Conservation (phyloP, 2,113 vertebrate species). For the Tetrao urogallus region DNA sequence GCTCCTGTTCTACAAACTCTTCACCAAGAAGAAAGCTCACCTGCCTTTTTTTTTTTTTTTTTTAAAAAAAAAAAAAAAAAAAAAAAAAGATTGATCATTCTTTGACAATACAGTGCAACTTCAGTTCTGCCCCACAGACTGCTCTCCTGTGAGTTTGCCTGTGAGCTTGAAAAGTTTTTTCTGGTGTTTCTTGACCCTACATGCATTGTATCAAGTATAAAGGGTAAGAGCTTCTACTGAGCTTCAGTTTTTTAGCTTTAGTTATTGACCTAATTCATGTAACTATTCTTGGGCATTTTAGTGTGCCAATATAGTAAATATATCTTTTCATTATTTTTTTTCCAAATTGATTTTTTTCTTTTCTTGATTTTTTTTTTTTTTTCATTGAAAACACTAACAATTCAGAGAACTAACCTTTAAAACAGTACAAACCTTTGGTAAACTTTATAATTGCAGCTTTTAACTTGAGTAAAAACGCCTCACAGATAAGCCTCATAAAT, state of each 20-base stretch:
- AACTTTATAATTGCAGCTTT: neutral
- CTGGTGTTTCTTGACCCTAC: neutral
- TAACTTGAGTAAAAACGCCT: neutral
- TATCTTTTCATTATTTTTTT: neutral
- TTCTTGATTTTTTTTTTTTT: neutral
- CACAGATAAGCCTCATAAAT: neutral
- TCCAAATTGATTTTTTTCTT: neutral
- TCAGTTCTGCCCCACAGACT: neutral
- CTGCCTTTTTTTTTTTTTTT: neutral
- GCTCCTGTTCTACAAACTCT: neutral
- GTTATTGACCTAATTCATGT: neutral
- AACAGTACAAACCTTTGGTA: neutral
- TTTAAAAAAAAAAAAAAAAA: too few species aligned
- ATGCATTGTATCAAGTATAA: neutral
- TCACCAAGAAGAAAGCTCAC: neutral
- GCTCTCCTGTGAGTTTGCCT: neutral
- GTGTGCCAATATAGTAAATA: neutral
- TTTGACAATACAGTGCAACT: neutral
- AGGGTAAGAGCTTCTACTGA: neutral
- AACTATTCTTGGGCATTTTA: neutral
- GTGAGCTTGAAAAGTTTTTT: neutral
- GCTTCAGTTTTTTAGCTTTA: neutral
- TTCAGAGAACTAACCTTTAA: neutral
- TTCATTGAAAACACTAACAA: neutral
- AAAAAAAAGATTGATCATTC: neutral